phyloP scores from a whole-genome alignment of 2,797 vertebrate species.

The Emys orbicularis region DNA sequence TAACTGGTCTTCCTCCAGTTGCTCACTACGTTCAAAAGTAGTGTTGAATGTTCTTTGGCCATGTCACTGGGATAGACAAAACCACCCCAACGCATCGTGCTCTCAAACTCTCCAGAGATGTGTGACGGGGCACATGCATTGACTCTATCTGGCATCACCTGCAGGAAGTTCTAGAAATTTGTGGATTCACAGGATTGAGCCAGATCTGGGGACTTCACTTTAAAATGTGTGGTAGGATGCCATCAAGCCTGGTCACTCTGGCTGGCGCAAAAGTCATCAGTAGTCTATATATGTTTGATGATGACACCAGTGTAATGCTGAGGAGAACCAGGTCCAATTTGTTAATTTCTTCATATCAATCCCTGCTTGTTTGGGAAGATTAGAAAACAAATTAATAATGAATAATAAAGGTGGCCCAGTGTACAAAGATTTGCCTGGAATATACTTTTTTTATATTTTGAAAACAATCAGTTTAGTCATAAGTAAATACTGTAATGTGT shows the following conservation, averaged over 20 bases:
- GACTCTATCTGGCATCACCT: neutral
- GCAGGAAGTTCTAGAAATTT: neutral
- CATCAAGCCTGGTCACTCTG: neutral
- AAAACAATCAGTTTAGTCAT: slow-evolving; percentile 45
- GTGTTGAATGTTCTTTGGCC: neutral
- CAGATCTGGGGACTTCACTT: neutral
- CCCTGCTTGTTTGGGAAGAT: slow-evolving; percentile 56
- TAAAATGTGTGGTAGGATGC: neutral
- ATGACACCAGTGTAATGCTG: neutral
- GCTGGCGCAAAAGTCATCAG: neutral
- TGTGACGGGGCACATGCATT: neutral
- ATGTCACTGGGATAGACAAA: neutral
- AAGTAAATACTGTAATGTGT: neutral
- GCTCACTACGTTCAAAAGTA: neutral
- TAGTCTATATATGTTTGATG: neutral
- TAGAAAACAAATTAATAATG: slow-evolving; percentile 68
- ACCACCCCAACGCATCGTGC: neutral
- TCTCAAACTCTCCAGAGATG: neutral
- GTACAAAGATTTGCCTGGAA: slow-evolving; percentile 41
- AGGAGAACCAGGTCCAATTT: slow-evolving; percentile 49
- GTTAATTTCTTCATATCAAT: slow-evolving; percentile 64
- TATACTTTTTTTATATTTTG: slow-evolving; percentile 47
- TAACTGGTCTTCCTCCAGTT: neutral
- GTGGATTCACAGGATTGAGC: neutral
- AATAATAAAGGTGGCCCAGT: slow-evolving; percentile 47